Evolutionary conservation across 30 jellyfish, hydroid and myxozoan species (phyloP).

Genomic region (Aurelia aurita): DNA sequence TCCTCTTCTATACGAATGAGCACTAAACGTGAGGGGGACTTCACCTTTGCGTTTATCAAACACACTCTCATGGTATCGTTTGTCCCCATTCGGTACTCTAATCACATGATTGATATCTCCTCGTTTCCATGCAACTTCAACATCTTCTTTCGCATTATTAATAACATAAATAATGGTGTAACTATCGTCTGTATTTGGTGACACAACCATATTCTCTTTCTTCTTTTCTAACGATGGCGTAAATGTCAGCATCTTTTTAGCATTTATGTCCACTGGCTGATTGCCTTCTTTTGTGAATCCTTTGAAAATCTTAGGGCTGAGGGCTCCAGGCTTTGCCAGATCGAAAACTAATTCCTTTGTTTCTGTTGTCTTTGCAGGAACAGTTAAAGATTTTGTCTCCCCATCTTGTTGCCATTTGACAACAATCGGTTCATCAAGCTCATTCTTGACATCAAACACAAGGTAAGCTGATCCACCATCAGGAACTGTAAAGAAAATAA

Average conservation of each 20-base stretch:
- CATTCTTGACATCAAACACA: constrained; percentile 28
- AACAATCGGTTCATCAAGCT: constrained; percentile 21
- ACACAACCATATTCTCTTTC: background rate
- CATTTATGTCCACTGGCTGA: constrained; percentile 24
- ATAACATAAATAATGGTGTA: constrained; percentile 12
- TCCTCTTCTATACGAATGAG: constrained; percentile 39
- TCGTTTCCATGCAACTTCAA: constrained; percentile 54
- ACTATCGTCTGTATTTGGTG: constrained; percentile 5
- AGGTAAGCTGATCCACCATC: constrained; percentile 44
- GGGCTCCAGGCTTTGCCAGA: constrained; percentile 51
- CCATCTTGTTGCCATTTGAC: constrained; percentile 61
- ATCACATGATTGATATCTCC: constrained; percentile 29
- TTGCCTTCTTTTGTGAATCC: background rate
- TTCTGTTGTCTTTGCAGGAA: constrained; percentile 2
- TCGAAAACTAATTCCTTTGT: constrained; percentile 19
- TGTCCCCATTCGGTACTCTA: constrained; percentile 31
- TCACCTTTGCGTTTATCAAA: constrained; percentile 38
- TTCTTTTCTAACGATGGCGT: constrained; percentile 26
- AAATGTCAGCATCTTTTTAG: constrained; percentile 1
- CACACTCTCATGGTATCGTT: constrained; percentile 4
- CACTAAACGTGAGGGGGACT: constrained; percentile 27
- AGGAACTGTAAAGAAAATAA: constrained; percentile 34
- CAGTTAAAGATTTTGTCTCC: background rate
- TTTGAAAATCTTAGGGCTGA: constrained; percentile 44
- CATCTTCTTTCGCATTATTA: constrained; percentile 61